Base-by-base conservation (phyloP, 2,888 invertebrate genomes). In the Charanyca ferruginea region DNA sequence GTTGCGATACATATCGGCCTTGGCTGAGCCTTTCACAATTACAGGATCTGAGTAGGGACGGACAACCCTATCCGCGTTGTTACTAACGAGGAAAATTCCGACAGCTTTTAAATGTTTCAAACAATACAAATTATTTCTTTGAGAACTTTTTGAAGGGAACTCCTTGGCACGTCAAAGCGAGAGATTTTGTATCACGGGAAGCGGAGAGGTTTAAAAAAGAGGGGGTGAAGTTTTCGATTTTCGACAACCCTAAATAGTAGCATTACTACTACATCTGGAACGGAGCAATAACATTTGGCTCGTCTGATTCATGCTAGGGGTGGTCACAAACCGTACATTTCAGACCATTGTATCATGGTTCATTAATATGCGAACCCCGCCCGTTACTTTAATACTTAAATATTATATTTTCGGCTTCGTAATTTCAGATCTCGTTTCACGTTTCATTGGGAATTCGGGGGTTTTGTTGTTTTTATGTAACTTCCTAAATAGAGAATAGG, bases 241-340 rank as follows among this genome's bases (percentile, higher is more conserved):
- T 53, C 25, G 58, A 44, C 78, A 62, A 9, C 74, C 74, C 73
- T 77, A 72, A 23, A 72, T 65, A 53, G 66, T 59, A 23, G 55
- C 23, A 63, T 69, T 69, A 75, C 59, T 79, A 72, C 76, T 73
- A 67, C 76, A 73, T 65, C 62, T 75, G 76, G 68, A 68, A 71
- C 62, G 51, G 55, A 57, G 70, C 68, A 73, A 77, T 80, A 83
- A 71, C 73, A 81, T 83, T 86, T 83, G 83, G 78, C 80, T 80
- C 73, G 60, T 65, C 77, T 80, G 81, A 83, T 76, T 79, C 84
- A 82, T 81, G 66, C 64, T 68, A 76, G 66, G 77, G 77, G 75
- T 79, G 74, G 74, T 71, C 72, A 72, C 78, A 67, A 57, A 66
- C 51, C 80, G 78, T 70, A 70, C 53, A 67, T 51, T 64, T 45